Base-by-base conservation (phyloP, 2,797 vertebrate genomes). In the Catamblyrhynchus diadema region DNA sequence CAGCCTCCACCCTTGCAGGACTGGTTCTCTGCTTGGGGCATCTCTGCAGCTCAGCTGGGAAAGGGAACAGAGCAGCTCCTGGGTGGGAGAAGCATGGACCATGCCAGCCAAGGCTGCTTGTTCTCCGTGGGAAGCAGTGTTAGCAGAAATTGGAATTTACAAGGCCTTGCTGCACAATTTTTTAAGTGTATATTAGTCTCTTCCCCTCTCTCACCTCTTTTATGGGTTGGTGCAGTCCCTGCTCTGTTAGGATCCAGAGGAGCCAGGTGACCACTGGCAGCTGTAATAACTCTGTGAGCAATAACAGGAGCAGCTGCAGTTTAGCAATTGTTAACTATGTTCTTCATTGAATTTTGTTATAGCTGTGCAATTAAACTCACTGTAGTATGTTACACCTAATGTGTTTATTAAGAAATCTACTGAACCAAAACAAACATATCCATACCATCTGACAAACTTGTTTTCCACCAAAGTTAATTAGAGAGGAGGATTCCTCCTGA, bases 281-380 rank as follows among this genome's bases (percentile, higher is more conserved):
- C 72, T 60, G 47, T 51, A 94, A 95, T 92, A 92, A 88, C 72
- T 65, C 41, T 3, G 47, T 65, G 27, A 82, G 51, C 47, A 87
- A 14, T 87, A 95, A 84, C 37, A 84, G 82, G 32, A 86, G 37
- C 11, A 70, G 89, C 64, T 48, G 71, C 67, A 51, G 60, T 73
- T 95, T 88, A 94, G 93, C 88, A 88, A 75, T 93, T 83, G 91
- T 95, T 96, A 95, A 90, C 81, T 62, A 47, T 50, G 54, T n/a
- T 69, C 74, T 94, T 74, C 90, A 95, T 83, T 95, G 85, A 89
- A 82, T 93, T 95, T 70, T 88, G 72, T 77, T 96, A 81, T 66
- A 90, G 85, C 85, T 77, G 35, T 70, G 67, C 81, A 93, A 94
- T 95, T 95, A 95, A 77, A 64, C 86, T 95, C 47, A 33, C 90